Percentiles rank a stretch among this genome's conserved stretches.
phyloP scores from a whole-genome alignment of 35 echinoderm and acorn worm species.

The Hemicentrotus pulcherrimus region DNA sequence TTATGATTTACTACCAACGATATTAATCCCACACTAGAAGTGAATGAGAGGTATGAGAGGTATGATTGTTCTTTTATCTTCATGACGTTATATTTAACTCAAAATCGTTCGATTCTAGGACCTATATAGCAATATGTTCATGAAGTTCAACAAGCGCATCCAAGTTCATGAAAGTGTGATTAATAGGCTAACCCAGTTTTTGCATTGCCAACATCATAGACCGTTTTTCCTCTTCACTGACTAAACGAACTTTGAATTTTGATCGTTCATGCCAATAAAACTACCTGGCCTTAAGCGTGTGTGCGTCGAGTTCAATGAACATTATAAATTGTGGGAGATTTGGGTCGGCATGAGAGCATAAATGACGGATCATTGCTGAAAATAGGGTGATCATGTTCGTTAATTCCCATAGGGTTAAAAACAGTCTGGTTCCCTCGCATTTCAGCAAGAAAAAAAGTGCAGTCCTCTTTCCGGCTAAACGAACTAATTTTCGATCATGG shows the following conservation, averaged over 20 bases:
- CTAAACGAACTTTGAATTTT: background rate
- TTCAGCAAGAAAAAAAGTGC: background rate
- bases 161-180: too few species aligned
- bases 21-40: too few species aligned
- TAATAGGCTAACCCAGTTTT: background rate
- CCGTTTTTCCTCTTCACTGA: background rate
- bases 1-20: too few species aligned
- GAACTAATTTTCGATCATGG: background rate
- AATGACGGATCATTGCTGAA: slow-evolving; percentile 1
- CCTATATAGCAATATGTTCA: too few species aligned
- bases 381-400: slow-evolving; percentile 2
- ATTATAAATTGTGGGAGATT: background rate
- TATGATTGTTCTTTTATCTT: too few species aligned
- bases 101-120: too few species aligned
- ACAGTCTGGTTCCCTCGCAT: background rate
- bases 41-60: too few species aligned
- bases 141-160: too few species aligned
- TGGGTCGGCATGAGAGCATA: background rate
- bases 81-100: too few species aligned
- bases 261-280: background rate
- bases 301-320: background rate
- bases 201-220: background rate
- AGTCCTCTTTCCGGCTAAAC: background rate
- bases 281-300: background rate
- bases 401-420: background rate